Percentiles rank a stretch among this genome's conserved stretches.
phyloP scores from a whole-genome alignment of 2,113 vertebrate species.

The Henicopernis longicauda region DNA sequence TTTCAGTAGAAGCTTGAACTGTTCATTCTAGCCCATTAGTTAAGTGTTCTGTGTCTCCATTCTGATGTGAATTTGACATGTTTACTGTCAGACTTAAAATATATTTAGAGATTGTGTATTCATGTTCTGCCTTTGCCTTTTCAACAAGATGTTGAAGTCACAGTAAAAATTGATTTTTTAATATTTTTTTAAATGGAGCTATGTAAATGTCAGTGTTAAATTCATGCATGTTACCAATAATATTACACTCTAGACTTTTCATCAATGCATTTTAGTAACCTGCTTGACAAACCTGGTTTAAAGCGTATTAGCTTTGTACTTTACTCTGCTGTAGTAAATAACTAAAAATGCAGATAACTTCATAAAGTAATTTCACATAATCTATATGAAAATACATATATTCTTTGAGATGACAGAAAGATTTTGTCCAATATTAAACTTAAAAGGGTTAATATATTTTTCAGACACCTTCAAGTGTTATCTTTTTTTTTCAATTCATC shows the following conservation, averaged over 20 bases:
- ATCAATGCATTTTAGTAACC: neutral
- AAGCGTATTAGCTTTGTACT: neutral
- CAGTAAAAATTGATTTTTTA: neutral
- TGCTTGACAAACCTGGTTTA: neutral
- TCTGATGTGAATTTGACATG: neutral
- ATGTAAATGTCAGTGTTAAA: neutral
- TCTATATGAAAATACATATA: neutral
- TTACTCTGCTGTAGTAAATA: neutral
- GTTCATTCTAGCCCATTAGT: neutral
- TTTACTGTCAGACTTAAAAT: neutral
- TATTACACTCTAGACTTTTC: neutral
- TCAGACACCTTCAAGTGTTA: neutral
- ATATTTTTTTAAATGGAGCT: neutral
- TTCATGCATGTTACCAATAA: neutral
- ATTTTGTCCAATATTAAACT: neutral
- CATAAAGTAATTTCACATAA: neutral
- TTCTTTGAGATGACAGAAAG: neutral
- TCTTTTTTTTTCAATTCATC: neutral
- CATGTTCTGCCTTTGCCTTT: neutral
- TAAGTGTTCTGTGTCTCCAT: neutral
- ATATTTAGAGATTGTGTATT: neutral
- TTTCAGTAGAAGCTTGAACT: neutral
- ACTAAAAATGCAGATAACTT: neutral
- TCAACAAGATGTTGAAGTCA: neutral
- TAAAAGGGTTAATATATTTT: neutral